Evolutionary conservation across 2,797 vertebrate genomes (phyloP).

Genomic region (Simalia tracyae): DNA sequence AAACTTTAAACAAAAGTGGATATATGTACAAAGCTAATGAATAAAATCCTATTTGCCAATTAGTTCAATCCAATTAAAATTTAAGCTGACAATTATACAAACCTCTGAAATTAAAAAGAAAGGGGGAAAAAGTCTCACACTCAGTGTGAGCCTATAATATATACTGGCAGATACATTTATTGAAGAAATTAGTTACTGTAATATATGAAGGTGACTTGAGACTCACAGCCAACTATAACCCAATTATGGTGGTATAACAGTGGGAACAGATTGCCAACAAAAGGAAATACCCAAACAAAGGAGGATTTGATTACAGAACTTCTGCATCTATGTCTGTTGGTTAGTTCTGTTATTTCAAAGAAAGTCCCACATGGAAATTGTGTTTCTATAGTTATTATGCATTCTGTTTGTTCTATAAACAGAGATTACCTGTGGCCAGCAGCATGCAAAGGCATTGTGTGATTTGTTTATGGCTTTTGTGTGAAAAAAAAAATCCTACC

Average conservation of each 20-base stretch:
- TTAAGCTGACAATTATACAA: constrained; percentile 65
- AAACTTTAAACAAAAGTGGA: constrained; percentile 52
- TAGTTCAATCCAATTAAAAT: constrained; percentile 65
- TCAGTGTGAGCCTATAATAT: constrained; percentile 35
- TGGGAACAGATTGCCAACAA: not conserved
- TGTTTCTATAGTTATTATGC: not conserved
- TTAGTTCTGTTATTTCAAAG: not conserved
- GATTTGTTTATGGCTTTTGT: not conserved
- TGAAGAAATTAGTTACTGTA: constrained; percentile 25
- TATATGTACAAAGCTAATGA: constrained; percentile 61
- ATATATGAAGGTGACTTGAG: constrained; percentile 16
- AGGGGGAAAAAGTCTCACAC: not conserved
- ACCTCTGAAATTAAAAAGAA: constrained; percentile 52
- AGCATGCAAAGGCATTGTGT: not conserved
- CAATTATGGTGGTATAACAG: not conserved
- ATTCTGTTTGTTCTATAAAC: not conserved
- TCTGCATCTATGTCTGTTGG: not conserved
- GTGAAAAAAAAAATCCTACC: not conserved
- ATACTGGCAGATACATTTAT: constrained; percentile 38
- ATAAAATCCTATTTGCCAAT: constrained; percentile 62
- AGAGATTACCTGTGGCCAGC: not conserved
- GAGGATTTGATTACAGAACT: not conserved
- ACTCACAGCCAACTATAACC: not conserved
- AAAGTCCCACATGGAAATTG: not conserved
- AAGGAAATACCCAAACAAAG: not conserved